Evolutionary conservation across 2,113 vertebrate genomes (phyloP).

Genomic region (Noctilio leporinus): DNA sequence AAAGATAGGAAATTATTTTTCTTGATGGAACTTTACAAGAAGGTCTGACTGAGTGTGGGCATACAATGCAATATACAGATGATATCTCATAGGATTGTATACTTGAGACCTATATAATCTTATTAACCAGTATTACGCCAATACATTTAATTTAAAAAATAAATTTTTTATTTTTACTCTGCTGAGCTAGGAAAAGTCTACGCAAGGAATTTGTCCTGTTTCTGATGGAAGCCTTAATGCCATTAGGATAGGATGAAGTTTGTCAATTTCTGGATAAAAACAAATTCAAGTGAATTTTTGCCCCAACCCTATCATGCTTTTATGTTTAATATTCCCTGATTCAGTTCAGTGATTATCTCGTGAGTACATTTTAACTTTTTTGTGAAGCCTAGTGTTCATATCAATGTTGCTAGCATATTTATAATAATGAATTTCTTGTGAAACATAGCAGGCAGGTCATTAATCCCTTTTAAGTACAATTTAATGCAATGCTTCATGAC

Average conservation of each 20-base stretch:
- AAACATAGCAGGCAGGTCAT: slow-evolving; percentile 72
- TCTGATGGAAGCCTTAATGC: background rate
- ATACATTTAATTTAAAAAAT: background rate
- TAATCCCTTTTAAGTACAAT: slow-evolving; percentile 79
- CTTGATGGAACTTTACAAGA: background rate
- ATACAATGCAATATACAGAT: background rate
- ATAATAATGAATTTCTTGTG: slow-evolving; percentile 70
- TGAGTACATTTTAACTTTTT: slow-evolving; percentile 50
- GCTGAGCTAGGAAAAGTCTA: background rate
- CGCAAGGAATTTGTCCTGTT: background rate
- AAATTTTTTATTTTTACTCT: background rate
- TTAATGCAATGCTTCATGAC: slow-evolving; percentile 79
- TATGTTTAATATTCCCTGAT: background rate
- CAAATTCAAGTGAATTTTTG: slow-evolving; percentile 34
- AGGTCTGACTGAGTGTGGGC: background rate
- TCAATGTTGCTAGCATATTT: slow-evolving; percentile 69
- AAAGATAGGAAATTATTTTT: background rate
- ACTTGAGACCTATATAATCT: background rate
- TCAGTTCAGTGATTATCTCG: background rate
- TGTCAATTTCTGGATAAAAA: slow-evolving; percentile 34
- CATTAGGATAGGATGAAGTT: background rate
- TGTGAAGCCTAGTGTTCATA: slow-evolving; percentile 64
- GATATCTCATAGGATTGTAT: background rate
- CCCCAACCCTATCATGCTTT: background rate
- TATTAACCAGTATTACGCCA: background rate